Evolutionary conservation across 2,888 invertebrate genomes (phyloP), one percentile per base, ranked within the genome.

Genomic region (Volucella bombylans): DNA sequence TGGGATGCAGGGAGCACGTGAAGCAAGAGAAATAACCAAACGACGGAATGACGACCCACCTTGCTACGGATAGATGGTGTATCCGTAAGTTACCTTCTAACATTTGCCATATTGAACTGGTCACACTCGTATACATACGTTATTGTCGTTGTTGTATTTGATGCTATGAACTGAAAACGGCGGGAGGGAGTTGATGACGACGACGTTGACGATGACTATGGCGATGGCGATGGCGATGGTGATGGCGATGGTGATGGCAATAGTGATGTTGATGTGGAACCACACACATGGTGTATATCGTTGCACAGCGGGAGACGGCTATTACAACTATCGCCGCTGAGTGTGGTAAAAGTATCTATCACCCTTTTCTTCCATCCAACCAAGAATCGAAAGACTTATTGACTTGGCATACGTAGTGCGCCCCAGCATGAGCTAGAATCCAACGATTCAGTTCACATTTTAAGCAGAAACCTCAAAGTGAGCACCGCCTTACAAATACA

Each of bases 41-140:
- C 76, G 54, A 69, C 18, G 59, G 47, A 77, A 71, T 71, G 47
- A 59, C 67, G 61, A 50, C 55, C 73, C 68, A 79, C 78, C 79
- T 79, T 74, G 31, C 69, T 72, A 4, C 73, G n/a, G 50, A 11
- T n/a, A 14, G 39, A 15, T 39, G 52, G 45, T 41, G 43, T 31
- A 47, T 43, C 15, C 10, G 31, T 61, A 65, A 57, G 55, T 59
- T 69, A 72, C 76, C 77, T 71, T 77, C 72, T 67, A 76, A 76
- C 85, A 76, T 68, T 81, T 72, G 81, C 85, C 76, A 85, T 81
- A 85, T 77, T 85, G 80, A 85, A 72, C 85, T 76, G 85, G 85
- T 85, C 85, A 85, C 85, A 85, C 62, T 69, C 68, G 80, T 81
- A 69, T 71, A 65, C 18, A 74, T 23, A 61, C 73, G 45, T 73